Percentiles rank a stretch among this genome's conserved stretches.
Conservation (phyloP, 2,113 vertebrate species). For the Gallinago paraguaiae region DNA sequence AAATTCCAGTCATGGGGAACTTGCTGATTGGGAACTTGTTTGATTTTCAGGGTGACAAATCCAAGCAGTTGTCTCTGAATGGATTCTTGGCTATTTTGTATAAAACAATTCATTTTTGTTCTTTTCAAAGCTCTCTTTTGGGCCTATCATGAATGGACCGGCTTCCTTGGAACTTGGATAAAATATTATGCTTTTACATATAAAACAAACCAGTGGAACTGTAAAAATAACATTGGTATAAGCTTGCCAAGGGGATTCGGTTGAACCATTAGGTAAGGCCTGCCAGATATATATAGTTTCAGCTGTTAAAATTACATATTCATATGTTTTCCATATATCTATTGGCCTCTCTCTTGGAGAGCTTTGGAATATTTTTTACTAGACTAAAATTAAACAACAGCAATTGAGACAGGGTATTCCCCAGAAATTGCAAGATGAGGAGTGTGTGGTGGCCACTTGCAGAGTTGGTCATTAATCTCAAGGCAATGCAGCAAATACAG, state of each 20-base stretch:
- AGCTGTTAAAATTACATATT: constrained; percentile 67
- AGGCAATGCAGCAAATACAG: not conserved
- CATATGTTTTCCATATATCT: constrained; percentile 66
- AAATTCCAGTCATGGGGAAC: not conserved
- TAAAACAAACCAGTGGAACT: constrained; percentile 46
- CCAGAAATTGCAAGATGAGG: constrained; percentile 2
- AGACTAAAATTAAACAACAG: constrained; percentile 48
- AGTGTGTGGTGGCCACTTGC: not conserved
- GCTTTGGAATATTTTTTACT: constrained; percentile 24
- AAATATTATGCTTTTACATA: constrained; percentile 50
- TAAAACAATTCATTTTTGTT: constrained; percentile 8
- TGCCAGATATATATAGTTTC: constrained; percentile 62
- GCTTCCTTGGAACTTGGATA: constrained; percentile 48
- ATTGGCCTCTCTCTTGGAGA: not conserved
- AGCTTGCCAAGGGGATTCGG: constrained; percentile 47
- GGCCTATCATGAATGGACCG: constrained; percentile 19
- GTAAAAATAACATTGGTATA: constrained; percentile 62
- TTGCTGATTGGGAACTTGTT: constrained; percentile 13
- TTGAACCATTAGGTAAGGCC: constrained; percentile 49
- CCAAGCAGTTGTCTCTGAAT: not conserved
- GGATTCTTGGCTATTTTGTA: not conserved
- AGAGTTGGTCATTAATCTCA: constrained; percentile 18
- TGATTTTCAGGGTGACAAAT: constrained; percentile 35
- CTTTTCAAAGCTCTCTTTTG: constrained; percentile 36
- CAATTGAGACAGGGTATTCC: constrained; percentile 41